Evolutionary conservation across 2,888 invertebrate species (phyloP).

Genomic region (Leucophenga maculata): DNA sequence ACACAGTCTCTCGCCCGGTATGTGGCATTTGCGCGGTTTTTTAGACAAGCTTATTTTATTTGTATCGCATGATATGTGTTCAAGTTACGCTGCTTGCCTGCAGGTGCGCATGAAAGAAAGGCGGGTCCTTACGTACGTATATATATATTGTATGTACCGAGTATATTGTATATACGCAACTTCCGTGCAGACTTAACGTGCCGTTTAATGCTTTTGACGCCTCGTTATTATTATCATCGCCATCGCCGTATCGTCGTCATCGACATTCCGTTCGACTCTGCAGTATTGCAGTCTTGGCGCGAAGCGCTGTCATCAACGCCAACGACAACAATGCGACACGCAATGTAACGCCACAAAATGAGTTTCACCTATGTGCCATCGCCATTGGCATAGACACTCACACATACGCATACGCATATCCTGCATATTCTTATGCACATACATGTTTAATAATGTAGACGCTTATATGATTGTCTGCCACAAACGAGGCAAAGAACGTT

Average conservation of each 20-base stretch:
- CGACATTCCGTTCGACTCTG: neutral
- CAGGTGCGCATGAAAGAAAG: neutral
- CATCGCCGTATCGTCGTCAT: constrained; percentile 1
- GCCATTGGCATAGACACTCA: neutral
- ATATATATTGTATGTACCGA: too few species aligned
- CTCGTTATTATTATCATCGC: constrained; percentile 22
- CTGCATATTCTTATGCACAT: neutral
- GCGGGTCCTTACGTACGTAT: neutral
- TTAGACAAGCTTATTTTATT: too few species aligned
- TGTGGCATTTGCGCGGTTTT: too few species aligned
- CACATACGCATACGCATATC: neutral
- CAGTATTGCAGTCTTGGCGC: neutral
- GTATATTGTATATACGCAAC: constrained; percentile 11
- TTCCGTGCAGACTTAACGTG: constrained; percentile 13
- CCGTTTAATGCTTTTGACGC: constrained; percentile 27
- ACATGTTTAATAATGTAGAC: neutral
- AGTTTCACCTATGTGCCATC: constrained; percentile 9
- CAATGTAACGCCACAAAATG: neutral
- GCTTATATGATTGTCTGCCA: constrained; percentile 9
- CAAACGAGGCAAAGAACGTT: neutral
- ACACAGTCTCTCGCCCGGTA: too few species aligned
- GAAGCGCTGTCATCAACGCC: neutral
- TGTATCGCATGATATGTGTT: too few species aligned
- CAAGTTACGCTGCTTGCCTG: neutral
- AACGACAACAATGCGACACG: constrained; percentile 18